phyloP scores from a whole-genome alignment of 1,140 invertebrate genomes.

The Harpegnathos saltator region DNA sequence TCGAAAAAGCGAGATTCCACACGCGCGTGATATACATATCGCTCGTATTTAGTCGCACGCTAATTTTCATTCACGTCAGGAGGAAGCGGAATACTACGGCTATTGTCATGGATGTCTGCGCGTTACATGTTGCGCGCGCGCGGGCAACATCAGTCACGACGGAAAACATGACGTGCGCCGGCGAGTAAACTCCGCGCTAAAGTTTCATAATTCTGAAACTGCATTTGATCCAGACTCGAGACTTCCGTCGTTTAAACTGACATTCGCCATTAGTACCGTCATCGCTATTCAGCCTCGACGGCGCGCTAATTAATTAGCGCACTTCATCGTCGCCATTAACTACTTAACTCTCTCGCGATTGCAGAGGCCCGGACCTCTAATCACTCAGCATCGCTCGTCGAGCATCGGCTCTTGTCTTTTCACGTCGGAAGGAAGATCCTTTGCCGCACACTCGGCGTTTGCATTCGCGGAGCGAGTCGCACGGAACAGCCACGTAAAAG shows the following conservation, averaged over 20 bases:
- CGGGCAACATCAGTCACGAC: constrained; percentile 6
- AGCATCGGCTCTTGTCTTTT: too few relatives aligned
- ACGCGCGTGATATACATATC: too few relatives aligned
- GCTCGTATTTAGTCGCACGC: neutral
- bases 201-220: constrained; percentile 36
- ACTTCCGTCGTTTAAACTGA: constrained; percentile 28
- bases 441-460: neutral
- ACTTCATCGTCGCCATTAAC: neutral
- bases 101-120: neutral
- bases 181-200: constrained; percentile 23
- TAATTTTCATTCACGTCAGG: neutral
- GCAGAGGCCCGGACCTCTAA: neutral
- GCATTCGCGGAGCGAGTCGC: neutral
- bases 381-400: neutral
- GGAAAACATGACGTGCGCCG: constrained; percentile 11
- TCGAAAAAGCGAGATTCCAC: too few relatives aligned
- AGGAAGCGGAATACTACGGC: neutral
- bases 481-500: neutral
- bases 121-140: neutral
- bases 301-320: constrained; percentile 35
- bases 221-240: constrained; percentile 4
- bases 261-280: constrained; percentile 28
- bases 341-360: constrained; percentile 1
- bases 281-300: constrained; percentile 3
- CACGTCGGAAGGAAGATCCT: neutral